These are phyloP conservation scores for Cephalotes varians DNA, from an alignment of 2,888 invertebrate genomes.

Conservation along the genomic window DNA sequence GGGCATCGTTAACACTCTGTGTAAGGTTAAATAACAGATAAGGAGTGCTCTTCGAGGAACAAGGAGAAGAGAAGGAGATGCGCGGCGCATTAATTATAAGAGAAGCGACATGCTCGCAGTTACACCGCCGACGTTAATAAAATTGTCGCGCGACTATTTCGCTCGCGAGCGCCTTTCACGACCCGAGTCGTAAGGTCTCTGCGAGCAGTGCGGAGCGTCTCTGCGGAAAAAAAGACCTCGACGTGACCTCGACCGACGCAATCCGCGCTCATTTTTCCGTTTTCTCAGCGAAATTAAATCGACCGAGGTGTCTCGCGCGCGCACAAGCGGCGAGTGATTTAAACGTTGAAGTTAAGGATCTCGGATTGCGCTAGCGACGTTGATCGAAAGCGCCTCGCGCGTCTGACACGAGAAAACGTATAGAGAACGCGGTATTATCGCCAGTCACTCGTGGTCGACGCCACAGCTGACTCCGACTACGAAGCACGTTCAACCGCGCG, in stretches of 20 bases:
- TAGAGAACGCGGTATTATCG: conserved; percentile 16
- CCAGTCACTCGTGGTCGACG: conserved; percentile 34
- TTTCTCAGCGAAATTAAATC: conserved; percentile 8
- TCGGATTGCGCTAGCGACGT: background rate
- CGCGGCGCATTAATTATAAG: conserved; percentile 62
- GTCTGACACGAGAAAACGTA: background rate
- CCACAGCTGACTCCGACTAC: conserved; percentile 31
- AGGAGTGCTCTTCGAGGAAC: conserved; percentile 45
- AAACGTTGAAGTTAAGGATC: background rate
- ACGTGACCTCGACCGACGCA: background rate
- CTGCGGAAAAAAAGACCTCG: background rate
- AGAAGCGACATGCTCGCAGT: conserved; percentile 12
- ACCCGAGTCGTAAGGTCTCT: background rate
- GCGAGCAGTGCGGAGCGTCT: background rate
- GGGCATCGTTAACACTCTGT: conserved; percentile 59
- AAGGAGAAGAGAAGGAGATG: conserved; percentile 42
- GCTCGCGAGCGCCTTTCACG: background rate
- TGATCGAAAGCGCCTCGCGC: conserved; percentile 19
- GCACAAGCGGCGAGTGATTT: conserved; percentile 4
- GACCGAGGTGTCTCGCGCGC: background rate
- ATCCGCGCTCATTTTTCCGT: background rate
- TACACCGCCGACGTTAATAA: background rate
- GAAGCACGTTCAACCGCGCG: conserved; percentile 27
- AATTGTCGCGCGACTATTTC: background rate
- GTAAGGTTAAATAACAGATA: conserved; percentile 65